Conservation (phyloP, 2,113 vertebrate genomes). For the mouse (Mus musculus) region GRCm39 chr2:58468501-58469000, state of each 20-base stretch:
- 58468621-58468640: neutral
- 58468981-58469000: neutral
- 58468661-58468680: neutral
- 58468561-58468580: neutral
- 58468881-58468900: neutral
- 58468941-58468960: neutral
- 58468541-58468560: neutral
- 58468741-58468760: neutral
- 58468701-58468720: neutral
- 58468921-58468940: neutral
- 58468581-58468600: neutral
- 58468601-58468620: neutral
- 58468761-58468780: neutral
- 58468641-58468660: neutral
- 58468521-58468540: neutral
- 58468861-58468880: slow-evolving; percentile 19
- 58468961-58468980: neutral
- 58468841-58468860: neutral
- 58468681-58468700: neutral
- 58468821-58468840: slow-evolving; percentile 33
- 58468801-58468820: slow-evolving; percentile 9
- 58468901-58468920: neutral
- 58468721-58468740: neutral
- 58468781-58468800: slow-evolving; percentile 6
- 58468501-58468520: neutral